Evolutionary conservation across 2,888 invertebrate species (phyloP).

Genomic region (Drosophila testacea): DNA sequence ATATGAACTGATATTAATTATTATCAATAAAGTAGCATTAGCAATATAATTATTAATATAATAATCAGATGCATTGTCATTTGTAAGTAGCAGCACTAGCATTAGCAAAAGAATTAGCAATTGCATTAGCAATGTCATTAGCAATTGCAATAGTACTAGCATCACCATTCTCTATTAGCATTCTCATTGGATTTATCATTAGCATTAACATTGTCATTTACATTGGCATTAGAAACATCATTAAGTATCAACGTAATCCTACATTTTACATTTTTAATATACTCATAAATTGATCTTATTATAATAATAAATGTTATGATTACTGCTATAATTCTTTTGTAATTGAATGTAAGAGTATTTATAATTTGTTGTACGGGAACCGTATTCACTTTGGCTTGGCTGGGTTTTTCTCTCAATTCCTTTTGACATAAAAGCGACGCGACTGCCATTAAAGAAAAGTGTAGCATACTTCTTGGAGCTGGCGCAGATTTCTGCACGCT

Average conservation of each 20-base stretch:
- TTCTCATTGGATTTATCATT: neutral
- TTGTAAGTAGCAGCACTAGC: neutral
- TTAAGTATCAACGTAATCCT: neutral
- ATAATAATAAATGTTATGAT: neutral
- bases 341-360: slow-evolving; percentile 2
- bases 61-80: too few relatives aligned
- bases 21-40: too few relatives aligned
- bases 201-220: neutral
- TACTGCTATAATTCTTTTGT: neutral
- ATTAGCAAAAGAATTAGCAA: neutral
- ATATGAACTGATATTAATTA: too few relatives aligned
- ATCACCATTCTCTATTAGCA: neutral
- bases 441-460: slow-evolving; percentile 76
- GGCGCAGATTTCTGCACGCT: slow-evolving; percentile 48
- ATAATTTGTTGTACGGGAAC: neutral
- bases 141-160: neutral
- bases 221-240: neutral
- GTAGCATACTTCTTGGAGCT: slow-evolving; percentile 66
- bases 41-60: too few relatives aligned
- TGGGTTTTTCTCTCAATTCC: slow-evolving; percentile 2
- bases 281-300: neutral
- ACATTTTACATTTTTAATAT: too few relatives aligned
- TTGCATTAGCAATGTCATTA: neutral
- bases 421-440: slow-evolving; percentile 77
- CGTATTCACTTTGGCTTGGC: neutral